Evolutionary conservation across 2,888 invertebrate species (phyloP), one percentile per base, ranked within the genome.

Genomic region (Dugesia japonica): DNA sequence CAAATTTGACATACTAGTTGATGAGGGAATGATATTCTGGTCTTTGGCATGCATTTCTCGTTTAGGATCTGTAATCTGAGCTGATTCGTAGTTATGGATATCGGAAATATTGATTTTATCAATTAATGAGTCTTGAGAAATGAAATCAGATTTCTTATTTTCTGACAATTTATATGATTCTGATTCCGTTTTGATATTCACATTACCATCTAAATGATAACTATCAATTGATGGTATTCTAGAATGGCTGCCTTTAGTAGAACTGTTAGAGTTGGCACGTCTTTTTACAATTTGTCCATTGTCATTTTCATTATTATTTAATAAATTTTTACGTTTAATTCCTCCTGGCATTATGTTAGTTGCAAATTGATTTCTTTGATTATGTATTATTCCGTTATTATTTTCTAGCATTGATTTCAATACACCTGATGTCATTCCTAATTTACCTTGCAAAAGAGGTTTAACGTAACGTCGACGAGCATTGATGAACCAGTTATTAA

Each of bases 401-500:
- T 71, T 71, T 26, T 42, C 56, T 26, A 75, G 27, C 42, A 75
- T 71, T 26, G 75, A 56, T 38, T 75, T 75, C 26, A 75, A 71
- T 71, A 75, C 56, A 71, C 75, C 75, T 20, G 75, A 75, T 17
- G 42, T 42, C 26, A 75, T 42, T n/a, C 42, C 75, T 7, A 77
- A 38, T 23, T 78, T 73, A 71, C 78, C 78, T 31, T 78, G 74
- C 73, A 74, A 38, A 20, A 78, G 20, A 7, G 78, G 78, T 71
- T 78, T 78, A 17, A 78, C 78, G 71, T 78, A 78, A n/a, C 78
- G 73, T 17, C 78, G 77, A 15, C 78, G 38, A 38, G 78, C 78
- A 56, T 78, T 78, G 71, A 78, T 78, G 38, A 78, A 78, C 78
- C 78, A 78, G 28, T 78, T 78, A 33, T 78, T 78, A 20, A 78